Evolutionary conservation across 2,113 vertebrate genomes (phyloP).

Genomic region (Notechis scutatus): DNA sequence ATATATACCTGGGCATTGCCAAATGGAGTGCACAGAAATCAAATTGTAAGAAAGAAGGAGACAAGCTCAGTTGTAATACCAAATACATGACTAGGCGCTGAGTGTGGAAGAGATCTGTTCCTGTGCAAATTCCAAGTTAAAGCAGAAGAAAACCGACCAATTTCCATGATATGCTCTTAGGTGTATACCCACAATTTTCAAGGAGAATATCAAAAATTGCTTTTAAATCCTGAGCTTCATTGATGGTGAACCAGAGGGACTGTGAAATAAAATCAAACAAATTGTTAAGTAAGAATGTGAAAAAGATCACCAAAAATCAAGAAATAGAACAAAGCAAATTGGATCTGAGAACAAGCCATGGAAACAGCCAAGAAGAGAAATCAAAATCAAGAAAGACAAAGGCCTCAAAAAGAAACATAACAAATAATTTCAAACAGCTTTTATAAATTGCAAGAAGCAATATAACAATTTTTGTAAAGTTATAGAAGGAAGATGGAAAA

Average conservation of each 20-base stretch:
- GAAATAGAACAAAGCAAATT: background rate
- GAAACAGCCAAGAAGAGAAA: background rate
- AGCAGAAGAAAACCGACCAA: no score
- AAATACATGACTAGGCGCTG: no score
- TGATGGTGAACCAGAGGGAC: background rate
- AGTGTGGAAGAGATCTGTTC: no score
- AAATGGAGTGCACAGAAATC: background rate
- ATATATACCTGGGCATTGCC: background rate
- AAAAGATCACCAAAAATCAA: background rate
- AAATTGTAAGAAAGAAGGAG: no score
- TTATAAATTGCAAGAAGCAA: background rate
- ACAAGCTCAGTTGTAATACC: background rate
- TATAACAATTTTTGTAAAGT: no score
- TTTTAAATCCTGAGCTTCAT: no score
- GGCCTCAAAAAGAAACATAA: background rate
- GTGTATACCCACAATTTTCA: no score
- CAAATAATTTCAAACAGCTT: background rate
- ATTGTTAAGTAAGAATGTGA: background rate
- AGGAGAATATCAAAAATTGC: no score
- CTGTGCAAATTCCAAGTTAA: no score
- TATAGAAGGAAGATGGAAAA: background rate
- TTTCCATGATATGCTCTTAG: no score
- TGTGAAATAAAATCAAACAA: background rate
- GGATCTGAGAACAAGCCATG: background rate
- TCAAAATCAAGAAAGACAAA: background rate